Evolutionary conservation across 2,888 invertebrate species (phyloP), one percentile per base, ranked within the genome.

Genomic region (Syritta pipiens): DNA sequence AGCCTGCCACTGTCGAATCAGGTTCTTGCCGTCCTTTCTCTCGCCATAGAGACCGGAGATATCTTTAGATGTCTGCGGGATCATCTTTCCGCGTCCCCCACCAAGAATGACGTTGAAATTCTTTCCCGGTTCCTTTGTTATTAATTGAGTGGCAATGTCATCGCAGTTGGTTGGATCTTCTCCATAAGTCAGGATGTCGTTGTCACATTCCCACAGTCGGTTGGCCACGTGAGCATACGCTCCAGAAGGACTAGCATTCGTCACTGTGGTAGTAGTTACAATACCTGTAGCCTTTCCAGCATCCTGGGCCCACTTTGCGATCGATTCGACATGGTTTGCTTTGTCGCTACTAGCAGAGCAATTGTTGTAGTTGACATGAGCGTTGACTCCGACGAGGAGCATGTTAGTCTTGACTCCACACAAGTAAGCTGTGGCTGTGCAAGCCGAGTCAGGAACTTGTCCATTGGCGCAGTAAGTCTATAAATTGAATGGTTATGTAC

Each of bases 191-290:
- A 49, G 28, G 2, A 93, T 85, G 51, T 93, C 91, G 0, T 89
- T 90, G 83, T 95, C 94, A 1, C 90, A 90, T 86, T 95, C 95
- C 93, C 94, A 95, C 81, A 93, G 90, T 4, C 95, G 89, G 68
- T 92, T 90, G 0, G 93, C 91, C 0, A 91, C 90, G 76, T 92
- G 92, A 0, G 92, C 92, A 83, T 91, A 92, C 83, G 90, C 87
- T 0, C 91, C 92, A 0, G 93, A 92, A 0, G 95, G 95, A 0
- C 94, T 94, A 0, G 95, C 96, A 85, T 96, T 94, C 0, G 95
- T 95, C 0, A 96, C 91, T 5, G 94, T 89, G 0, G 95, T 94
- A 0, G 94, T 95, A 0, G 96, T 96, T 1, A 96, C 94, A 2
- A 94, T 82, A 0, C 94, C 94, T 83, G 90, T 81, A 0, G 89